A percentile compares a stretch with the other conserved stretches of the same genome.
Evolutionary conservation across 2,888 invertebrate genomes (phyloP).

Genomic region (Drosophila emarginata): DNA sequence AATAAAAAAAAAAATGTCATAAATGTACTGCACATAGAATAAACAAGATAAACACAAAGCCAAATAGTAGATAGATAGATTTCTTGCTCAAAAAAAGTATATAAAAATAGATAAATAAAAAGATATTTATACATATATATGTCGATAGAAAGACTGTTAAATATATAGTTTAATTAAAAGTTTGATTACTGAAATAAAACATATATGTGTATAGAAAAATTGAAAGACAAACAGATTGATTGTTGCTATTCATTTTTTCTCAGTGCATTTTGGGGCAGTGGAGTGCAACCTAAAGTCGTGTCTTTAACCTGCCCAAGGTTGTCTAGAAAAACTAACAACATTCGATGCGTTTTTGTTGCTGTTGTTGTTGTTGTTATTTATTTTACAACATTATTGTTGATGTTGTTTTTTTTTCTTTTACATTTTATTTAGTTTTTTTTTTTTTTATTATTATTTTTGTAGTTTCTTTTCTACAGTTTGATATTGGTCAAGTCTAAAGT

Average conservation of each 20-base stretch:
- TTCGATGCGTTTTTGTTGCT: slow-evolving; percentile 1
- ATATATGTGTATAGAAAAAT: too few species aligned
- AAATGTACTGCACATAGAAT: neutral
- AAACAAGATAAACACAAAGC: neutral
- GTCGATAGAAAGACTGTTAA: too few species aligned
- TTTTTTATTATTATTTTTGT: neutral
- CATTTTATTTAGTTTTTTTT: neutral
- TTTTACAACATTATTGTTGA: neutral
- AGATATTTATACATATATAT: too few species aligned
- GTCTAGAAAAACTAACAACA: slow-evolving; percentile 23
- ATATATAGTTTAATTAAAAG: too few species aligned
- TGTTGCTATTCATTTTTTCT: neutral
- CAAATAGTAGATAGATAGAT: neutral
- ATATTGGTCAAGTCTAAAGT: slow-evolving; percentile 13
- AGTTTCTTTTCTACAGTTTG: slow-evolving; percentile 4
- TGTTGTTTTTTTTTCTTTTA: neutral
- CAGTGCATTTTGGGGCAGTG: neutral
- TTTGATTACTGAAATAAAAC: too few species aligned
- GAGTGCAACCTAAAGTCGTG: slow-evolving; percentile 19
- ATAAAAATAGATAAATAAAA: too few species aligned
- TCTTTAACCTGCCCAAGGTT: slow-evolving; percentile 59
- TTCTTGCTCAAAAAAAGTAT: too few species aligned
- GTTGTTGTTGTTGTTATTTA: neutral
- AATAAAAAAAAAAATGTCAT: neutral
- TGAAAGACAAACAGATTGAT: too few species aligned